A percentile compares a stretch with the other conserved stretches of the same genome.
Evolutionary conservation across 2,888 invertebrate species (phyloP).

Genomic region (Pandemis cinnamomeana): DNA sequence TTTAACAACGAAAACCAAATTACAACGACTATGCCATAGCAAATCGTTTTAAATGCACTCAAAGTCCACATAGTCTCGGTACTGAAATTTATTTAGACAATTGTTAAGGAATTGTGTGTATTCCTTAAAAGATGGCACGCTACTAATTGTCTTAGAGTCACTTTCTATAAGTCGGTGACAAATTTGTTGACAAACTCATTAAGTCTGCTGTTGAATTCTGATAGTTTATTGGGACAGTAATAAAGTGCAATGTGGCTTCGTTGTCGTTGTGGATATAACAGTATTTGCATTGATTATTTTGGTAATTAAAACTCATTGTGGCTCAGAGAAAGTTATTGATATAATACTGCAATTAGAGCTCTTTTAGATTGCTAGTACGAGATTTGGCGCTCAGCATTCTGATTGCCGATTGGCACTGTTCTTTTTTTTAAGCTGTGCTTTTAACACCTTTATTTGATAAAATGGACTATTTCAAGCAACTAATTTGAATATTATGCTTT

Average conservation of each 20-base stretch:
- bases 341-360: too few species aligned
- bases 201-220: not conserved
- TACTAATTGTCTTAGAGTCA: not conserved
- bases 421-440: too few species aligned
- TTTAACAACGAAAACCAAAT: slow-evolving; percentile 45
- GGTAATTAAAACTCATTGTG: not conserved
- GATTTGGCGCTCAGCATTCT: too few species aligned
- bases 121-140: not conserved
- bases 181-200: not conserved
- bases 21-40: not conserved
- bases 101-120: not conserved
- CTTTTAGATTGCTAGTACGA: too few species aligned
- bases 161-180: not conserved
- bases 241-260: not conserved
- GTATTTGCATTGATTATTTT: not conserved
- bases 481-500: too few species aligned
- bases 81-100: not conserved
- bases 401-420: too few species aligned
- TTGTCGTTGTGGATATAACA: too few species aligned
- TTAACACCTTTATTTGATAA: too few species aligned
- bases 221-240: not conserved
- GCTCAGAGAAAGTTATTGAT: not conserved
- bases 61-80: not conserved
- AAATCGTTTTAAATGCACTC: not conserved
- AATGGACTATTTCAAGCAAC: too few species aligned